These are phyloP conservation scores for Cairina moschata DNA, from an alignment of 2,113 vertebrate species.

Conservation along the genomic window DNA sequence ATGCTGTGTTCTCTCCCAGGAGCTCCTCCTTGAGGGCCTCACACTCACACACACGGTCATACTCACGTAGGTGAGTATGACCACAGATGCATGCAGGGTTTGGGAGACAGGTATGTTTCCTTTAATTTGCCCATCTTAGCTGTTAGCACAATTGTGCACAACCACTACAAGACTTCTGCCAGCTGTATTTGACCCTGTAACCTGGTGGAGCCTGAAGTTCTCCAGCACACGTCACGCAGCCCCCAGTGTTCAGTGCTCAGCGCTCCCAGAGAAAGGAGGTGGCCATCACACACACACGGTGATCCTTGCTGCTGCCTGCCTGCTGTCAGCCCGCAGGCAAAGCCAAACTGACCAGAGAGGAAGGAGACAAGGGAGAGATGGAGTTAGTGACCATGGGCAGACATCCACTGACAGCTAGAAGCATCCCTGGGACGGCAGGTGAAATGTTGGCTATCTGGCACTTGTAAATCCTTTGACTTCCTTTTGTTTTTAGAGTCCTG, in stretches of 20 bases:
- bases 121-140: background rate
- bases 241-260: background rate
- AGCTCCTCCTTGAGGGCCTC: background rate
- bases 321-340: background rate
- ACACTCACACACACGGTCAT: background rate
- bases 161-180: background rate
- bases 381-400: background rate
- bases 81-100: fast-evolving
- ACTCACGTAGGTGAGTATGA: background rate
- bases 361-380: background rate
- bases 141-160: background rate
- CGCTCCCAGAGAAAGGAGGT: background rate
- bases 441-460: background rate
- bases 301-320: background rate
- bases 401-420: background rate
- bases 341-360: background rate
- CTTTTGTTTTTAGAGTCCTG: background rate
- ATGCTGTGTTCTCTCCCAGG: background rate
- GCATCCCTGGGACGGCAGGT: background rate
- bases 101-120: background rate
- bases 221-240: background rate
- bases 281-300: fast-evolving
- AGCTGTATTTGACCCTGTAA: background rate
- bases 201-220: fast-evolving
- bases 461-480: background rate